These are phyloP conservation scores for Elachura formosa DNA, from an alignment of 2,113 vertebrate species.

Conservation along the genomic window DNA sequence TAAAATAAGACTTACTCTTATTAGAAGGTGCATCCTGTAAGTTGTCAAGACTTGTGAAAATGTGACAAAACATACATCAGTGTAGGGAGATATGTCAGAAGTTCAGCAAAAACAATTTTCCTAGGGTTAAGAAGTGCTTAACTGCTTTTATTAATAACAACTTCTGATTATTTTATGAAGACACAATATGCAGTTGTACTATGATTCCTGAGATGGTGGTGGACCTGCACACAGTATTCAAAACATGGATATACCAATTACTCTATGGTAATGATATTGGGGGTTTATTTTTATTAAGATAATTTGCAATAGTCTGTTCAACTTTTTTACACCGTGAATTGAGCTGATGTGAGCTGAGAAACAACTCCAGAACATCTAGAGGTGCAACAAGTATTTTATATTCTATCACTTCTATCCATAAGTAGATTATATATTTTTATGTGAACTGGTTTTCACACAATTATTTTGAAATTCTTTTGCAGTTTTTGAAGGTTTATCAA, in stretches of 20 bases:
- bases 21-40: background rate
- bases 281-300: background rate
- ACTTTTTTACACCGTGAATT: background rate
- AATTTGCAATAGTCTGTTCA: background rate
- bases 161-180: background rate
- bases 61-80: background rate
- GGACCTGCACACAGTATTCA: background rate
- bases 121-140: background rate
- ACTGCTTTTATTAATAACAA: background rate
- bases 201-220: background rate
- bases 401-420: background rate
- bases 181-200: background rate
- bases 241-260: background rate
- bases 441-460: background rate
- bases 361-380: background rate
- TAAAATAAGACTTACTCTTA: background rate
- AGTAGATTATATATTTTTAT: background rate
- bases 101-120: background rate
- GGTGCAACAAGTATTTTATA: background rate
- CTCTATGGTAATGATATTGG: background rate
- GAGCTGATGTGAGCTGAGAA: background rate
- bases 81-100: background rate
- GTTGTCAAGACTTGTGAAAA: background rate
- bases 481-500: background rate
- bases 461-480: background rate